Percentiles rank a stretch among this genome's conserved stretches.
These are phyloP conservation scores for Portevinia maculata DNA, from an alignment of 2,888 invertebrate species.

Conservation along the genomic window DNA sequence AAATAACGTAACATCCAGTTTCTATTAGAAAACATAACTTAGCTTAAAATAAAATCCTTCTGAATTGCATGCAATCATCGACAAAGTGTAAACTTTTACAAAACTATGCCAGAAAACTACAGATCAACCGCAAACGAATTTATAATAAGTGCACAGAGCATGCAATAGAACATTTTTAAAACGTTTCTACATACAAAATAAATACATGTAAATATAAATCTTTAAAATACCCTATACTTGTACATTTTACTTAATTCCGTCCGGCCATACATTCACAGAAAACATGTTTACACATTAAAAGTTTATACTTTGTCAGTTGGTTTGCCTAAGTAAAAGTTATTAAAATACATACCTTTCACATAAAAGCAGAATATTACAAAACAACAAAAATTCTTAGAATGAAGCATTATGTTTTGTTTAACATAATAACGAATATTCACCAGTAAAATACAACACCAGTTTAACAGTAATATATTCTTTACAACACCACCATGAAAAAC, in stretches of 20 bases:
- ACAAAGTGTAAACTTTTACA: conserved; percentile 62
- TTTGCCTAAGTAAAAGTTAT: conserved; percentile 8
- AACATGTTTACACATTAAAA: conserved; percentile 45
- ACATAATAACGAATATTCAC: conserved; percentile 30
- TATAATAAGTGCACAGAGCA: conserved; percentile 59
- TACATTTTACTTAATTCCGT: conserved; percentile 72
- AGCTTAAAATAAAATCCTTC: conserved; percentile 29
- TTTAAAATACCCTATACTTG: conserved; percentile 63
- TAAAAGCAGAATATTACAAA: conserved; percentile 51
- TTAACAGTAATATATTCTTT: conserved; percentile 41
- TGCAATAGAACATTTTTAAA: conserved; percentile 62
- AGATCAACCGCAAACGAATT: conserved; percentile 50
- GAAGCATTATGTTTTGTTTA: conserved; percentile 45
- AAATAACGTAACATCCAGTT: conserved; percentile 49
- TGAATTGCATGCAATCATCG: conserved; percentile 27
- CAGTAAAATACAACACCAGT: conserved; percentile 55
- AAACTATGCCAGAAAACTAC: conserved; percentile 39
- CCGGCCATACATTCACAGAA: conserved; percentile 61
- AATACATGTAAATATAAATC: conserved; percentile 61
- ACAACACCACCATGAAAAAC: conserved; percentile 32
- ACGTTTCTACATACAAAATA: conserved; percentile 51
- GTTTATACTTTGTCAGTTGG: conserved; percentile 54
- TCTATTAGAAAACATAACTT: conserved; percentile 40
- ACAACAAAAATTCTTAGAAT: conserved; percentile 20
- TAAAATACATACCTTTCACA: conserved; percentile 14